These are phyloP conservation scores for Cynocephalus volans DNA, from an alignment of 2,113 vertebrate genomes.

Conservation along the genomic window DNA sequence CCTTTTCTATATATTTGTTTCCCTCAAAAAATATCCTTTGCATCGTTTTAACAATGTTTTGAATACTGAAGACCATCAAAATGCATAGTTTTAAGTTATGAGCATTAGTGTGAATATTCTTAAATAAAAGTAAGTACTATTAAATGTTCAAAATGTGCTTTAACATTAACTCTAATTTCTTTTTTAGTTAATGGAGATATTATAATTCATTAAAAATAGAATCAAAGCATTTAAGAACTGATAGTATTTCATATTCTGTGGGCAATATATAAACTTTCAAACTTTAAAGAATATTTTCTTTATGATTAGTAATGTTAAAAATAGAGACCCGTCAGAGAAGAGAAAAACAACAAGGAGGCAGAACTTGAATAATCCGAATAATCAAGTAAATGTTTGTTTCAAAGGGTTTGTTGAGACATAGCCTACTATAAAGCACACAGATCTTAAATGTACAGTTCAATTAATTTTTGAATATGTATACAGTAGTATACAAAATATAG, in stretches of 20 bases:
- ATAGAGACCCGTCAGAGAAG: not conserved
- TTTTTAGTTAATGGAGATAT: not conserved
- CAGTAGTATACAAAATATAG: not conserved
- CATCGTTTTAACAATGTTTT: not conserved
- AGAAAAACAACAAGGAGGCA: not conserved
- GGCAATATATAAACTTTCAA: not conserved
- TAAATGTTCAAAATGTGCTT: not conserved
- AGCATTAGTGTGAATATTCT: not conserved
- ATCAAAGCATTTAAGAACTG: not conserved
- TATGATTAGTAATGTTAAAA: slow-evolving; percentile 71
- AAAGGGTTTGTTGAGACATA: not conserved
- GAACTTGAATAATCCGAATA: not conserved
- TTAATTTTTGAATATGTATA: not conserved
- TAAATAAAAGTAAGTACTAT: not conserved
- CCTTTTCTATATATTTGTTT: not conserved
- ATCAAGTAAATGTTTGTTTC: not conserved
- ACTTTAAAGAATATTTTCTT: slow-evolving; percentile 65
- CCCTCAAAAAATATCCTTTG: not conserved
- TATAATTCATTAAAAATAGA: not conserved
- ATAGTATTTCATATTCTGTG: not conserved
- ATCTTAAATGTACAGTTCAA: not conserved
- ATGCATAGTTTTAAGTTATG: not conserved
- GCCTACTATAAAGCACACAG: not conserved
- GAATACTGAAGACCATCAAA: not conserved
- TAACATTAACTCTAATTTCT: not conserved